A percentile compares a stretch with the other conserved stretches of the same genome.
These are phyloP conservation scores for Chrysomallon squamiferum DNA, from an alignment of 1,140 invertebrate species.

Conservation along the genomic window DNA sequence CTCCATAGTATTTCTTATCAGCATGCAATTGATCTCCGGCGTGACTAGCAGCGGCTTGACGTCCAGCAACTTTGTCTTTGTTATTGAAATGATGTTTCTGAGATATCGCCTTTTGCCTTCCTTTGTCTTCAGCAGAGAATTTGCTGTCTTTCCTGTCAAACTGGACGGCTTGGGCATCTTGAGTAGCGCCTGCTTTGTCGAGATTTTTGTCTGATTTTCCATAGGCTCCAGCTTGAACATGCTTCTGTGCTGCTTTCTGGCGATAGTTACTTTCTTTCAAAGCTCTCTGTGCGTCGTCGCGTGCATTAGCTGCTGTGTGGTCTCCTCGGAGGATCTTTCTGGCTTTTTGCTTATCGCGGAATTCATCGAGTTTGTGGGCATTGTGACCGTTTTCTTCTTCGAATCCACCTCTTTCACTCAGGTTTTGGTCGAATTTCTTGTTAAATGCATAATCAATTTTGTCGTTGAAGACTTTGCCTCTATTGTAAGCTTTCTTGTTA, in stretches of 20 bases:
- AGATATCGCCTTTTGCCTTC: slow-evolving; percentile 14
- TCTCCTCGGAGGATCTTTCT: slow-evolving; percentile 8
- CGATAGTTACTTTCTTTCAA: slow-evolving; percentile 18
- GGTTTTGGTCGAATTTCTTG: slow-evolving; percentile 22
- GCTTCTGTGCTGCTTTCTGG: slow-evolving; percentile 18
- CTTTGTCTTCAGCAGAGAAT: slow-evolving; percentile 13
- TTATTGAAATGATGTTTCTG: slow-evolving; percentile 19
- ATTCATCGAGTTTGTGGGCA: slow-evolving; percentile 11
- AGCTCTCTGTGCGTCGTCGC: slow-evolving; percentile 17
- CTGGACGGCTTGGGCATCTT: slow-evolving; percentile 15
- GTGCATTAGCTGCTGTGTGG: slow-evolving; percentile 4
- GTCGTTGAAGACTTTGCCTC: slow-evolving; percentile 16
- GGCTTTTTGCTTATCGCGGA: slow-evolving; percentile 18
- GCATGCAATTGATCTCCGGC: slow-evolving; percentile 6
- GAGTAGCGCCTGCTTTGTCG: slow-evolving; percentile 14
- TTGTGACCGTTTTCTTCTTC: slow-evolving; percentile 19
- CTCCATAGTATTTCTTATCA: slow-evolving; percentile 24
- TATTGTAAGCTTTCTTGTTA: slow-evolving; percentile 20
- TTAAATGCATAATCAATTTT: slow-evolving; percentile 17
- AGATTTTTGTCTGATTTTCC: slow-evolving; percentile 14
- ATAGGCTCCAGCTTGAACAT: slow-evolving; percentile 17
- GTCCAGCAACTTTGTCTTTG: slow-evolving; percentile 15
- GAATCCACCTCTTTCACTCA: slow-evolving; percentile 23
- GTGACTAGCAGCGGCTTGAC: slow-evolving; percentile 13
- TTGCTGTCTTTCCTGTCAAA: slow-evolving; percentile 21